Percentiles rank a stretch among this genome's conserved stretches.
These are phyloP conservation scores for Metellina segmentata DNA, from an alignment of 2,888 invertebrate species.

Conservation along the genomic window DNA sequence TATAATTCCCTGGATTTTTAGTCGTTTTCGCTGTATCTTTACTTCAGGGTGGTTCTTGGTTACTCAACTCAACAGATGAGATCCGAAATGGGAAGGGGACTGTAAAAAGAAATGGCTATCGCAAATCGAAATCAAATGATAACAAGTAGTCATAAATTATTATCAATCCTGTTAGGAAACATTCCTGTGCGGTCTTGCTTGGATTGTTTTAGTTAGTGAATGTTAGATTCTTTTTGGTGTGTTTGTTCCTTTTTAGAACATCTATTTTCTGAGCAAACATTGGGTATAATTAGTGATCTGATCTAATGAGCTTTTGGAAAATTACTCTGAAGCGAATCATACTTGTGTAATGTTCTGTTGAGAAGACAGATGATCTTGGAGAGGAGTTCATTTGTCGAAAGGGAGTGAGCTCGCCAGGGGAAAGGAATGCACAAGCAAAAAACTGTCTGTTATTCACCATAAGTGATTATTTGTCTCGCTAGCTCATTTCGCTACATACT, in stretches of 20 bases:
- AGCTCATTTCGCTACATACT: too few relatives aligned
- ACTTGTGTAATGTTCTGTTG: too few relatives aligned
- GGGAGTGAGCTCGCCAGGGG: too few relatives aligned
- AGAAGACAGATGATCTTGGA: too few relatives aligned
- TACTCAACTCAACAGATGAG: neutral
- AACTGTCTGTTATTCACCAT: too few relatives aligned
- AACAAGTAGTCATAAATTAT: neutral
- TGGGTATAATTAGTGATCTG: neutral
- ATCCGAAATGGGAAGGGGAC: neutral
- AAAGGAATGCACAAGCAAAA: too few relatives aligned
- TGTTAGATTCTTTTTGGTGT: neutral
- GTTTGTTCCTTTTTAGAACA: neutral
- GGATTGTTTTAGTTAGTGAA: neutral
- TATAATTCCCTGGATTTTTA: neutral
- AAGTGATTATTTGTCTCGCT: too few relatives aligned
- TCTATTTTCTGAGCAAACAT: neutral
- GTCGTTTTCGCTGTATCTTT: neutral
- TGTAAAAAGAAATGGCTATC: neutral
- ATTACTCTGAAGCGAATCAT: too few relatives aligned
- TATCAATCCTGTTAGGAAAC: neutral
- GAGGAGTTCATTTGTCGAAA: too few relatives aligned
- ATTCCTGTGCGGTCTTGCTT: neutral
- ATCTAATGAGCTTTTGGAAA: too few relatives aligned
- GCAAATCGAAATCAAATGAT: slow-evolving; percentile 16
- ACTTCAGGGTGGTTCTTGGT: neutral